Percentiles rank a stretch among this genome's conserved stretches.
Evolutionary conservation across 2,888 invertebrate genomes (phyloP).

Genomic region (Emmelina monodactyla): DNA sequence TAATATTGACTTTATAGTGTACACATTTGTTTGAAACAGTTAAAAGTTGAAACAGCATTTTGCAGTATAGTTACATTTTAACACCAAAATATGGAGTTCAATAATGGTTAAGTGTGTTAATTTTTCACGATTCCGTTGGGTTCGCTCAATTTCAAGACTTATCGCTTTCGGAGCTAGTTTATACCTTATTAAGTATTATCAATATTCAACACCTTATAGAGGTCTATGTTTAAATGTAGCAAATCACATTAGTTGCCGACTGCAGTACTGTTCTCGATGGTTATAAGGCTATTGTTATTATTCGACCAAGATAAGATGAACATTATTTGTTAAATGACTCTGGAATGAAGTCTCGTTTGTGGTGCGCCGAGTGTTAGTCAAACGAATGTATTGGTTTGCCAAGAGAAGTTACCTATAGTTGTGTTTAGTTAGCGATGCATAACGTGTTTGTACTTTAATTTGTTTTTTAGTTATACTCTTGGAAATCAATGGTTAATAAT

Average conservation of each 20-base stretch:
- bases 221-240: constrained; percentile 50
- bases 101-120: constrained; percentile 41
- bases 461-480: constrained; percentile 67
- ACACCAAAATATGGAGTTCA: too few species aligned
- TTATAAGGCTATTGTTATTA: constrained; percentile 46
- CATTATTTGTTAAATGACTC: constrained; percentile 28
- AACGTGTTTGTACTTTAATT: constrained; percentile 68
- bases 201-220: constrained; percentile 30
- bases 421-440: constrained; percentile 65
- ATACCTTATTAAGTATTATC: constrained; percentile 48
- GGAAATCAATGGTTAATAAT: constrained; percentile 67
- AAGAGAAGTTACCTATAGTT: constrained; percentile 67
- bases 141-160: constrained; percentile 65
- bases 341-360: constrained; percentile 38
- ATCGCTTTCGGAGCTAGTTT: constrained; percentile 52
- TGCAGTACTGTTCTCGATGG: constrained; percentile 47
- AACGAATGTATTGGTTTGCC: constrained; percentile 58
- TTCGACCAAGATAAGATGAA: constrained; percentile 47
- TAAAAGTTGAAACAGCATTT: too few species aligned
- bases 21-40: background rate
- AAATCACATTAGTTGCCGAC: constrained; percentile 51
- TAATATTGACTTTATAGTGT: too few species aligned
- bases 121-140: constrained; percentile 54
- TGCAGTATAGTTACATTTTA: too few species aligned
- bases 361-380: constrained; percentile 60